A percentile compares a stretch with the other conserved stretches of the same genome.
These are phyloP conservation scores for Cyprinodon variegatus DNA, from an alignment of 2,113 vertebrate genomes.

Conservation along the genomic window DNA sequence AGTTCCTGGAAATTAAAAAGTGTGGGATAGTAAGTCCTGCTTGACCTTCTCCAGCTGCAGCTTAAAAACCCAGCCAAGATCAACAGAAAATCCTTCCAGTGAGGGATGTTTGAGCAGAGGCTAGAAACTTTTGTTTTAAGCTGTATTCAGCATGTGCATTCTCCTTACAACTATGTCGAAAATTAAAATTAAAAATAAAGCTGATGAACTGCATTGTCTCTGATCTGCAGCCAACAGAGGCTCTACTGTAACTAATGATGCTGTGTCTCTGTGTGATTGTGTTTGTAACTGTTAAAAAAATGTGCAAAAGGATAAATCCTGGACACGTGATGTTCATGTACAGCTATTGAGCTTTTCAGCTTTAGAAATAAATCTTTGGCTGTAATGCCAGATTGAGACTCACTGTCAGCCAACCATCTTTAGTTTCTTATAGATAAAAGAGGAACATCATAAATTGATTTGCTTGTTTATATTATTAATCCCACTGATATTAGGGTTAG, in stretches of 20 bases:
- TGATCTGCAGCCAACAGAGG: slow-evolving; percentile 30
- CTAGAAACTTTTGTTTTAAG: neutral
- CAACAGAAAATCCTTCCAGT: slow-evolving; percentile 15
- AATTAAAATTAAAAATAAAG: slow-evolving; percentile 9
- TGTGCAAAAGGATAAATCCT: slow-evolving; percentile 34
- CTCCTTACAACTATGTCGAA: slow-evolving; percentile 7
- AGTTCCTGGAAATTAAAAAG: slow-evolving; percentile 44
- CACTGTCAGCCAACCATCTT: slow-evolving; percentile 8
- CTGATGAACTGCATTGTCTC: slow-evolving; percentile 27
- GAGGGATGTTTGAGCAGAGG: slow-evolving; percentile 2
- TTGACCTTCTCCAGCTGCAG: slow-evolving; percentile 40
- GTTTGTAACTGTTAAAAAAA: slow-evolving; percentile 20
- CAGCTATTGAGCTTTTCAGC: slow-evolving; percentile 2
- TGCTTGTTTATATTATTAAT: neutral
- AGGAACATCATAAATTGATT: neutral
- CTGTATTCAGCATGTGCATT: neutral
- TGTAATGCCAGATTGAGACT: slow-evolving; percentile 20
- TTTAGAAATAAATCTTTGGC: slow-evolving; percentile 20
- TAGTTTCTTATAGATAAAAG: neutral
- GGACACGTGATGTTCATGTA: slow-evolving; percentile 46
- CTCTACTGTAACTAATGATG: slow-evolving; percentile 20
- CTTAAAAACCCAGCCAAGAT: slow-evolving; percentile 29
- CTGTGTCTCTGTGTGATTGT: slow-evolving; percentile 7
- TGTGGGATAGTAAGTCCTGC: slow-evolving; percentile 21
- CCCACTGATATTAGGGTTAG: too few relatives aligned